Base-by-base conservation (phyloP, 2,113 vertebrate genomes). In the Meles meles region DNA sequence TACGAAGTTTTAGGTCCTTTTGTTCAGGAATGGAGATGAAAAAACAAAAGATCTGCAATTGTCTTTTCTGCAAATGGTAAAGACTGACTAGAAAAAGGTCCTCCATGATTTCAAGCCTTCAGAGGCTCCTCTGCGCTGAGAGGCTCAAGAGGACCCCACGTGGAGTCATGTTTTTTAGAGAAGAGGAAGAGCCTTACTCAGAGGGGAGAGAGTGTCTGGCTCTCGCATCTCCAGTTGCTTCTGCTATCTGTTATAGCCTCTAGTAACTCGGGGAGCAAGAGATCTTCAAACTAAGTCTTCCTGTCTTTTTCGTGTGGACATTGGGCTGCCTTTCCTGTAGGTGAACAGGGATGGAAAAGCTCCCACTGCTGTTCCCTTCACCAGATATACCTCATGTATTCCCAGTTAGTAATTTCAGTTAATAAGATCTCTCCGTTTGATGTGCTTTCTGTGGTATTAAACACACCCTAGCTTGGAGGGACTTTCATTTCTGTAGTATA, bases 111-210 rank as follows among this genome's bases (percentile, higher is more conserved):
- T 74, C 59, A 18, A 25, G 6, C 13, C 42, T 92, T 92, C 39
- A 2, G 21, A 29, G 86, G 3, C 10, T 63, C 5, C 20, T 72
- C 2, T 3, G 1, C 1, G 0, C 4, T 1, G 6, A 21, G 15
- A 23, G 1, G 31, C 14, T 52, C 0, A 49, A 27, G 2, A 57
- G 69, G 37, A 31, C 57, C 55, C 15, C 9, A 5, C 3, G 3
- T 44, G 39, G 18, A 25, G 44, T 47, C 44, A 8, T 15, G 37
- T 37, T 71, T 79, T 37, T 69, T n/a, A 57, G 52, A 29, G 5
- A 89, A 57, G 18, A 3, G 39, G 7, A 29, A 17, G 10, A 20
- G 42, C 20, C 3, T 80, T 39, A 10, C 67, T 63, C 13, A 71
- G 17, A 27, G n/a, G 31, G 25, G 29, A 59, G 8, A 34, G 7